phyloP scores from a whole-genome alignment of 2,797 vertebrate species.

The Notoglanidium macrostoma region DNA sequence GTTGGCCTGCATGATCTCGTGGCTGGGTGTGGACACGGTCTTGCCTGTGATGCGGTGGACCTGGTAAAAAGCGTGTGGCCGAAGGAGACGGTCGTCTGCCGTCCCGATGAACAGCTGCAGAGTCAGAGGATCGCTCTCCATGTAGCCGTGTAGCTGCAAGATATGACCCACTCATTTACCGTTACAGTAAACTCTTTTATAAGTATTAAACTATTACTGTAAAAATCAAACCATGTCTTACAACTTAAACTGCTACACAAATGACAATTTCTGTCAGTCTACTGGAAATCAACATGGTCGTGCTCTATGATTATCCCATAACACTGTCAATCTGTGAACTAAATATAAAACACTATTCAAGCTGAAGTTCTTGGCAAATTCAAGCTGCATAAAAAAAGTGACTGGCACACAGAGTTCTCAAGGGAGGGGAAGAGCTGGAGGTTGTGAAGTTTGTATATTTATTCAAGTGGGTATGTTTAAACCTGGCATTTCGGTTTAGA shows the following conservation, averaged over 20 bases:
- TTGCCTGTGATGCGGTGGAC: slow-evolving; percentile 99
- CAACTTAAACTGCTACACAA: slow-evolving; percentile 5
- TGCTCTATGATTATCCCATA: slow-evolving; percentile 23
- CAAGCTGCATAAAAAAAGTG: slow-evolving; percentile 21
- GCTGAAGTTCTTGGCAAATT: slow-evolving; percentile 23
- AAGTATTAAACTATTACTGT: background rate
- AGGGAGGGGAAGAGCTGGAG: slow-evolving; percentile 65
- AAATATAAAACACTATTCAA: slow-evolving; percentile 22
- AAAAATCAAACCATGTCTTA: slow-evolving; percentile 11
- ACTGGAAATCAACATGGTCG: slow-evolving; percentile 19
- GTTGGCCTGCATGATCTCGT: slow-evolving; percentile 93
- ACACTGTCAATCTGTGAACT: slow-evolving; percentile 34
- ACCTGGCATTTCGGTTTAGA: slow-evolving; percentile 76
- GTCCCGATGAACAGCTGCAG: slow-evolving; percentile 99
- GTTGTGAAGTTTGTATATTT: slow-evolving; percentile 69
- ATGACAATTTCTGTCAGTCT: slow-evolving; percentile 15
- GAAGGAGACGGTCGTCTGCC: slow-evolving; percentile 96
- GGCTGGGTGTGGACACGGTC: slow-evolving; percentile 97
- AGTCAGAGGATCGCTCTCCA: slow-evolving; percentile 94
- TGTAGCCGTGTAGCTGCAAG: slow-evolving; percentile 92
- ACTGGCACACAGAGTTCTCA: slow-evolving; percentile 26
- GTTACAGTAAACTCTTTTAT: slow-evolving; percentile 13
- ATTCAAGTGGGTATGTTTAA: slow-evolving; percentile 73
- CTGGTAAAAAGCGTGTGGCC: slow-evolving; percentile 99
- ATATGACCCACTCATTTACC: slow-evolving; percentile 17